Conservation (phyloP, 2,888 invertebrate species). For the Habroteleia sp. region DNA sequence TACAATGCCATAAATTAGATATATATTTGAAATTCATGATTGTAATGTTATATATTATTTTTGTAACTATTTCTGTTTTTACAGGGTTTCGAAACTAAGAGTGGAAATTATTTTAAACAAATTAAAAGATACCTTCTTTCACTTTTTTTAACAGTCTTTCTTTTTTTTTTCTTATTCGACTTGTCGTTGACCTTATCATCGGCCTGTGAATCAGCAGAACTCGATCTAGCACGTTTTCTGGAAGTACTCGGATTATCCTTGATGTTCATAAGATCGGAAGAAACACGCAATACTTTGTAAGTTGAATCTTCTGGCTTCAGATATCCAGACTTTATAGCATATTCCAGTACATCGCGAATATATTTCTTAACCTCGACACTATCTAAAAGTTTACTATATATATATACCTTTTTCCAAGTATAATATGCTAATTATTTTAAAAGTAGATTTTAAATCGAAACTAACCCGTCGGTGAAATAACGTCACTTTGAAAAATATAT, state of each 20-base stretch:
- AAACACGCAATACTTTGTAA: conserved; percentile 68
- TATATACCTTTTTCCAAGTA: no score
- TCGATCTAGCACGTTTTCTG: conserved; percentile 7
- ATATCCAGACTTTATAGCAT: conserved; percentile 71
- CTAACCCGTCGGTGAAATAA: no score
- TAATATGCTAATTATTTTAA: no score
- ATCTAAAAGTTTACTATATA: not conserved
- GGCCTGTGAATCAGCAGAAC: conserved; percentile 5
- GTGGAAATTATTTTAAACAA: no score
- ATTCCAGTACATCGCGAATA: conserved; percentile 69
- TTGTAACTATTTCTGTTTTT: no score
- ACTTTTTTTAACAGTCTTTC: not conserved
- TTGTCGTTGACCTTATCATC: conserved; percentile 34
- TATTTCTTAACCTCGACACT: not conserved
- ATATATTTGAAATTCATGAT: no score
- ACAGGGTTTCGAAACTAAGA: no score
- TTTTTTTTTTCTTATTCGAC: not conserved
- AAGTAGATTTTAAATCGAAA: no score
- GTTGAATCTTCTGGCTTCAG: conserved; percentile 67
- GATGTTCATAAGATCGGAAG: conserved; percentile 65
- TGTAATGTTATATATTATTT: no score
- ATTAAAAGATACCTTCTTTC: not conserved
- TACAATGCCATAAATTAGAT: no score
- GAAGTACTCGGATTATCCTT: conserved; percentile 1
- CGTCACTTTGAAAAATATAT: no score